Percentiles rank a stretch among this genome's conserved stretches.
Evolutionary conservation across 1,140 invertebrate genomes (phyloP).

Genomic region (Drosophila yakuba): DNA sequence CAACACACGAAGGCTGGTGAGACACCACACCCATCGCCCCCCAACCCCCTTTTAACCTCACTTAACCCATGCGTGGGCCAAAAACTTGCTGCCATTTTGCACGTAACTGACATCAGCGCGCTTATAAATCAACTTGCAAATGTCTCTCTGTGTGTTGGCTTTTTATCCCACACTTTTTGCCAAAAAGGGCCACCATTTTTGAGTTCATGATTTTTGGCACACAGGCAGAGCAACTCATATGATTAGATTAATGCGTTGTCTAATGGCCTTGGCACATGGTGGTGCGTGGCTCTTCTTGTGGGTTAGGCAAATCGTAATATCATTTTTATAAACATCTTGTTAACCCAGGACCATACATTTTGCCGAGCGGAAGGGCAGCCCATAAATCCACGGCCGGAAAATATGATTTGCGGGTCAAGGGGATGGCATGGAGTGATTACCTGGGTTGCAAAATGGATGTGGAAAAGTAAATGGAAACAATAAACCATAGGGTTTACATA

Average conservation of each 20-base stretch:
- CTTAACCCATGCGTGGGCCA: constrained; percentile 40
- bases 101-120: constrained; percentile 81
- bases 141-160: constrained; percentile 25
- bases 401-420: constrained; percentile 48
- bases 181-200: constrained; percentile 39
- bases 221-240: constrained; percentile 56
- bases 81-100: constrained; percentile 62
- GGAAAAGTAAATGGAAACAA: constrained; percentile 5
- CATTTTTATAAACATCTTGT: constrained; percentile 52
- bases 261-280: constrained; percentile 58
- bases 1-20: constrained; percentile 20
- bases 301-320: constrained; percentile 60
- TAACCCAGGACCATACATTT: constrained; percentile 19
- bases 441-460: constrained; percentile 15
- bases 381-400: constrained; percentile 27
- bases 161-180: constrained; percentile 1
- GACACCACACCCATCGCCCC: neutral
- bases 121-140: constrained; percentile 82
- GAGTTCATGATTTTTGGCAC: constrained; percentile 72
- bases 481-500: no score
- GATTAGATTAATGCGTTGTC: constrained; percentile 80
- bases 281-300: constrained; percentile 31
- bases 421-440: constrained; percentile 29
- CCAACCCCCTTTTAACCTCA: neutral
- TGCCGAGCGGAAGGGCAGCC: constrained; percentile 3